Evolutionary conservation across 2,888 invertebrate genomes (phyloP), one percentile per base, ranked within the genome.

Genomic region (Fragum sueziense): DNA sequence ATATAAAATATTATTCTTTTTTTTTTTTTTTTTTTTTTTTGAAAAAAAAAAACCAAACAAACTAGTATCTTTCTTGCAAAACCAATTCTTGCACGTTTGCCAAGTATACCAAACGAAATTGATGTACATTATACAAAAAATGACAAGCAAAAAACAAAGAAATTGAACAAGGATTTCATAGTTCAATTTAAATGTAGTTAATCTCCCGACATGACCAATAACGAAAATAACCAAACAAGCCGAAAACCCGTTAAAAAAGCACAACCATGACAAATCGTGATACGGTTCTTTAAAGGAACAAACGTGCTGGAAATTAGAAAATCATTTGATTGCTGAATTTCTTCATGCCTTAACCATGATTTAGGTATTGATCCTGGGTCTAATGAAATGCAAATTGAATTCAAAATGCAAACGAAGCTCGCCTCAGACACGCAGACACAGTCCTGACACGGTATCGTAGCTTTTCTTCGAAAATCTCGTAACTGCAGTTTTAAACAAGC

Each of bases 361-460:
- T 62, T 62, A 51, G 34, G 31, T 68, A 79, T 79, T 75, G 79
- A 79, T 79, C 70, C 69, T 37, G 47, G 67, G 20, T 27, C 31
- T 79, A 79, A 79, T 79, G 68, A 68, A 70, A 79, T 80, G 79
- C 76, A 80, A 80, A 80, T 80, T 76, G 76, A 76, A 80, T 80
- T 80, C 79, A 80, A 80, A 79, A 76, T 80, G 76, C 76, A 73
- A 76, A 80, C 76, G 52, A 41, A 22, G 78, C 70, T 69, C 33
- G 37, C 52, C 25, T 54, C 65, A 65, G 65, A 65, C 78, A 78
- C 78, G 78, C 61, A 74, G 67, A 59, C 67, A 59, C 29, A 33
- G 41, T 20, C 41, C 51, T 27, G 41, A 67, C 47, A 76, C 71
- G 71, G 37, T 65, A 37, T 65, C 37, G n/a, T n/a, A n/a, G n/a